These are phyloP conservation scores for Zeugodacus cucurbitae DNA, from an alignment of 1,140 invertebrate species.

Conservation along the genomic window DNA sequence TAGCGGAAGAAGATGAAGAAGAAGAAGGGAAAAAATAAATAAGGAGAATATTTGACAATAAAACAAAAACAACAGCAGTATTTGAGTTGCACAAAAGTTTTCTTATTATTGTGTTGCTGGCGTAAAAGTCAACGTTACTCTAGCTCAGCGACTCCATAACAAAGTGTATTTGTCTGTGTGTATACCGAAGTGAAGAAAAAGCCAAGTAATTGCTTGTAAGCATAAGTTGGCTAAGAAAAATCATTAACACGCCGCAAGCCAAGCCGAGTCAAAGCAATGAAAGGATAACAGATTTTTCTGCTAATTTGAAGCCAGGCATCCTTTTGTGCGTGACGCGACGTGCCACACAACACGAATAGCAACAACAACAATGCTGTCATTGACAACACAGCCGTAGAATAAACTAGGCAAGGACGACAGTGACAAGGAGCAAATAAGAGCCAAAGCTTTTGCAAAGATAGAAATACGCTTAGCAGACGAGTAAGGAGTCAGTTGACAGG, in stretches of 20 bases:
- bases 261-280: slow-evolving; percentile 47
- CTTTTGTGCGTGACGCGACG: slow-evolving; percentile 63
- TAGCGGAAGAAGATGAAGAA: slow-evolving; percentile 44
- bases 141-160: neutral
- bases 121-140: neutral
- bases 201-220: slow-evolving; percentile 18
- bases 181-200: neutral
- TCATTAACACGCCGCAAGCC: slow-evolving; percentile 66
- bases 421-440: slow-evolving; percentile 19
- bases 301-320: slow-evolving; percentile 61
- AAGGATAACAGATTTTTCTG: slow-evolving; percentile 66
- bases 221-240: slow-evolving; percentile 51
- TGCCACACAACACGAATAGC: neutral
- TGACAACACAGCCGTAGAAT: neutral
- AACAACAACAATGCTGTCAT: slow-evolving; percentile 6
- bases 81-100: slow-evolving; percentile 36
- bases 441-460: neutral
- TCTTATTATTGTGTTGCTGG: neutral
- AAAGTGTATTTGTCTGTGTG: too few relatives aligned
- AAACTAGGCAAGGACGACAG: slow-evolving; percentile 25
- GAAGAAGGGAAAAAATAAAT: too few relatives aligned
- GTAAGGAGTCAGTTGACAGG: neutral
- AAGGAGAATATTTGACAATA: neutral
- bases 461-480: neutral
- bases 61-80: slow-evolving; percentile 42